These are phyloP conservation scores for Chrysocyon brachyurus DNA, from an alignment of 2,797 vertebrate species.

Conservation along the genomic window DNA sequence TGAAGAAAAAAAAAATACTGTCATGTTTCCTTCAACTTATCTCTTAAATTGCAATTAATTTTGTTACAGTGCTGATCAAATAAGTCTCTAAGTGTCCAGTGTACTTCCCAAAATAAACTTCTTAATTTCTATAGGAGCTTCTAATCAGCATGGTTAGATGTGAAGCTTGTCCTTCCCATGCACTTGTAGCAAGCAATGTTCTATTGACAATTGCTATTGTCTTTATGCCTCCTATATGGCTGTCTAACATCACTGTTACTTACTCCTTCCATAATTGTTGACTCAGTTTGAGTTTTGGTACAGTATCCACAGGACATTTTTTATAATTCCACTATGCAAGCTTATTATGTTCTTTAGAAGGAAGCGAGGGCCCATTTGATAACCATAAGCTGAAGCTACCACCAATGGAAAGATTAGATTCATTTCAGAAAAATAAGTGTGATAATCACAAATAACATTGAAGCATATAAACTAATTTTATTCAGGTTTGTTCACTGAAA, in stretches of 20 bases:
- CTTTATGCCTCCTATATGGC: not conserved
- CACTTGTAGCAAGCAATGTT: not conserved
- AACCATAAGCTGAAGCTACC: not conserved
- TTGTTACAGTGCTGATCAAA: conserved; percentile 5
- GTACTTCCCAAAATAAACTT: conserved; percentile 26
- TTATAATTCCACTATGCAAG: conserved; percentile 11
- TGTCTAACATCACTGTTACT: not conserved
- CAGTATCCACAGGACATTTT: not conserved
- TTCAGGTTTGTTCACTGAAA: not conserved
- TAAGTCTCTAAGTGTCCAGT: not conserved
- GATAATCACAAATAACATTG: not conserved
- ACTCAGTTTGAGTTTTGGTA: not conserved
- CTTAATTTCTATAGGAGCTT: not conserved
- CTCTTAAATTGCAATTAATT: conserved; percentile 36
- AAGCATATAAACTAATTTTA: not conserved
- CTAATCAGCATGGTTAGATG: not conserved
- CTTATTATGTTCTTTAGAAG: not conserved
- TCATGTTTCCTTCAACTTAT: not conserved
- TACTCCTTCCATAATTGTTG: not conserved
- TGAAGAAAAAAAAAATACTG: not conserved
- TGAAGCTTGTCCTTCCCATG: not conserved
- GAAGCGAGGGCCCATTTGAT: not conserved
- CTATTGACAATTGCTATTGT: not conserved
- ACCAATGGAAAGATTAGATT: not conserved
- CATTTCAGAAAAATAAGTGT: not conserved